phyloP scores from a whole-genome alignment of 2,113 vertebrate species.

The Elephantulus edwardii region DNA sequence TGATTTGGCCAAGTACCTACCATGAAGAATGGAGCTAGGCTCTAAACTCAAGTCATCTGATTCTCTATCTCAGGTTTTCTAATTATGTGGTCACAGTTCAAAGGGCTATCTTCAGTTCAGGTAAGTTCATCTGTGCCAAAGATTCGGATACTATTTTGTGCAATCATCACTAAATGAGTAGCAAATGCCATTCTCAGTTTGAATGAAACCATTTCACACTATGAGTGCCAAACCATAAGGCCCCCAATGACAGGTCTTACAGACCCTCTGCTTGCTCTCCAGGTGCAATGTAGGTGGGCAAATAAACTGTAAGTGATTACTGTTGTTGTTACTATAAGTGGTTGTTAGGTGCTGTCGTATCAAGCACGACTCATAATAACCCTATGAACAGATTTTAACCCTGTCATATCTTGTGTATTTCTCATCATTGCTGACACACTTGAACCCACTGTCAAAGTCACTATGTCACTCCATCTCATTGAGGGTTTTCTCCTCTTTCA shows the following conservation, averaged over 20 bases:
- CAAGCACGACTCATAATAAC: no score
- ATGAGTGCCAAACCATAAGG: neutral
- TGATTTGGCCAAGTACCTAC: neutral
- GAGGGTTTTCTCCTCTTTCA: no score
- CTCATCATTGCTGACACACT: no score
- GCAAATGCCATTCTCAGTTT: neutral
- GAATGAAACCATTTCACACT: neutral
- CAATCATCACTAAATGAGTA: neutral
- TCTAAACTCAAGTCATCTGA: neutral
- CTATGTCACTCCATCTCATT: no score
- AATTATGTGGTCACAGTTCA: neutral
- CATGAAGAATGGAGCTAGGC: accelerated
- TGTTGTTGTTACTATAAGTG: no score
- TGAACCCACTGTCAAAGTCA: no score
- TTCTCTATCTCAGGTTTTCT: neutral
- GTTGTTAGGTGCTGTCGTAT: no score
- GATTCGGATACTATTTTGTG: neutral
- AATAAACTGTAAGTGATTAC: accelerated
- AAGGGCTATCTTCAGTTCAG: neutral
- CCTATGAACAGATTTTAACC: no score
- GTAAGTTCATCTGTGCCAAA: neutral
- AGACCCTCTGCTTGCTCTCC: neutral
- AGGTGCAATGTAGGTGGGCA: neutral
- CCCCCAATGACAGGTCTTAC: neutral
- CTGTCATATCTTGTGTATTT: no score